Evolutionary conservation across 2,888 invertebrate species (phyloP), one percentile per base, ranked within the genome.

Genomic region (Leucoma salicis): DNA sequence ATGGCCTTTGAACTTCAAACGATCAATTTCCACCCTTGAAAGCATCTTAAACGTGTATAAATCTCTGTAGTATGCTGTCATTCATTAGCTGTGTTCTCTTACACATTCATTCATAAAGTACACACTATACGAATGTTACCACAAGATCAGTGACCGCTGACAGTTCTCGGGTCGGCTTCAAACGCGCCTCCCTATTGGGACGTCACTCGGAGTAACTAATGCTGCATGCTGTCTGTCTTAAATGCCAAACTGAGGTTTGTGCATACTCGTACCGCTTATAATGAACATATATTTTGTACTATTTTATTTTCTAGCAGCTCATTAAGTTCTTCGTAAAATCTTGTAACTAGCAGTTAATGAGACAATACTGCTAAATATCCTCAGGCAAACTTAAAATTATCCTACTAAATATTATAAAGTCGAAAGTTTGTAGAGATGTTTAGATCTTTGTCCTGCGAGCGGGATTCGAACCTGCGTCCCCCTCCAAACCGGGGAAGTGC

Each of bases 171-270:
- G 46, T 54, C 37, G 32, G 38, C 47, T 28, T 69, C 64, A 65
- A 69, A 65, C 56, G 51, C 49, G 36, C 48, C 37, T 51, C 35
- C 50, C 77, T 69, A 84, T 84, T 83, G 68, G 69, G 68, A 78
- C 68, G 84, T 83, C 83, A 79, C 60, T 77, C 70, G 57, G 46
- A 41, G 65, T 71, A 72, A 76, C 74, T 79, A 79, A 74, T 75
- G 78, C 70, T 50, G 66, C 63, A 47, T 56, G 57, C 70, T 71
- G 72, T 71, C 64, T 58, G 66, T 57, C 36, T n/a, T 50, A 49
- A 53, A n/a, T 49, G 49, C 53, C 56, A 69, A 66, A 71, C 67
- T 74, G 78, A 62, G 44, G 60, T 62, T 64, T 66, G 70, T 73
- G 75, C 77, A 75, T 74, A 63, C 60, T 59, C 63, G 63, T 46